Percentiles rank a stretch among this genome's conserved stretches.
These are phyloP conservation scores for Saxicola maurus DNA, from an alignment of 2,797 vertebrate genomes.

Conservation along the genomic window DNA sequence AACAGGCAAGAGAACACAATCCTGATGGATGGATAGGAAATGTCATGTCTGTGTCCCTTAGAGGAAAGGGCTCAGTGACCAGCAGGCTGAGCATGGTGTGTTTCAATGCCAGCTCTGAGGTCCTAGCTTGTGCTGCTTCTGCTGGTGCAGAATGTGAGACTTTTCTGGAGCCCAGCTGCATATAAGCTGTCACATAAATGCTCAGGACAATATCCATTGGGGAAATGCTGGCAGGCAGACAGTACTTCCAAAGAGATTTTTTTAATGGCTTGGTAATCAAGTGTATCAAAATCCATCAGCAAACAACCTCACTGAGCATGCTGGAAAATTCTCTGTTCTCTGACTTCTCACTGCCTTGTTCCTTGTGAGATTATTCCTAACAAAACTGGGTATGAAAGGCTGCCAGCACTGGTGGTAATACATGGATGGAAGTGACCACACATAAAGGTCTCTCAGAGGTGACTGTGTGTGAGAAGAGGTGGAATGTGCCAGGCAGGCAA, in stretches of 20 bases:
- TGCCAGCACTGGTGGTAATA: not conserved
- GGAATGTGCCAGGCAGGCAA: not conserved
- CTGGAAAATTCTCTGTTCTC: not conserved
- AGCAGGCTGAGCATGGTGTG: not conserved
- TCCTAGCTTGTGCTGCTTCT: not conserved
- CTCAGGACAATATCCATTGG: not conserved
- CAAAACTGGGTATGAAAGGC: not conserved
- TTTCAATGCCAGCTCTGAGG: not conserved
- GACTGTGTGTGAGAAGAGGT: accelerated
- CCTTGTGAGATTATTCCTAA: not conserved
- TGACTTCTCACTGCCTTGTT: not conserved
- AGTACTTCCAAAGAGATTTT: not conserved
- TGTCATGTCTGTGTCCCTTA: not conserved
- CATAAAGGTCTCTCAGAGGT: not conserved
- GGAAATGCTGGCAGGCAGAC: not conserved
- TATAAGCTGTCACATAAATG: not conserved
- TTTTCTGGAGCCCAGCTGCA: not conserved
- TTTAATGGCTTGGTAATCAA: not conserved
- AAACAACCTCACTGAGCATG: not conserved
- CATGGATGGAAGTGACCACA: not conserved
- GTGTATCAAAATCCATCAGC: not conserved
- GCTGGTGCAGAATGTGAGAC: not conserved
- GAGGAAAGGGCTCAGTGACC: not conserved
- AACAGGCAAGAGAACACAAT: not conserved
- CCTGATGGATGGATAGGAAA: not conserved